phyloP scores from a whole-genome alignment of 2,888 invertebrate species.

The Serrognathus titanus region DNA sequence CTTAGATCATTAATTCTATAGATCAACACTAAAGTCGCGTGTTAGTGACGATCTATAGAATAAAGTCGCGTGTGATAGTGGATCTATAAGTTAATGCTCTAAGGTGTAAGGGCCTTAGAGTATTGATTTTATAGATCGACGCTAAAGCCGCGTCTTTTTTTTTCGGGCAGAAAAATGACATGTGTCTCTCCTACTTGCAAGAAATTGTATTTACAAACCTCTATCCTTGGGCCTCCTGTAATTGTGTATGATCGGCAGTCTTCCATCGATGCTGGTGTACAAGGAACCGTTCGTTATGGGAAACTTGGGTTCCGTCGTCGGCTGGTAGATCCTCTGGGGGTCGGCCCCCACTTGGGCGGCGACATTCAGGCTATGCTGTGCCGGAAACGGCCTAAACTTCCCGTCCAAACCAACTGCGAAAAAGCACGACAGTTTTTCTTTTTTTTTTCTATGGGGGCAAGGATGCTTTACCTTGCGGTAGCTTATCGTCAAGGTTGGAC shows the following conservation, averaged over 20 bases:
- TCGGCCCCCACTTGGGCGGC: conserved; percentile 37
- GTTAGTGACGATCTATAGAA: too few species aligned
- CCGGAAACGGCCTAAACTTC: conserved; percentile 58
- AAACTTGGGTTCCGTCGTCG: conserved; percentile 54
- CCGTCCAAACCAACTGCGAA: conserved; percentile 54
- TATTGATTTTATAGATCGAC: too few species aligned
- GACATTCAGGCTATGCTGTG: conserved; percentile 25
- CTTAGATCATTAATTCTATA: too few species aligned
- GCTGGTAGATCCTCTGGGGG: conserved; percentile 40
- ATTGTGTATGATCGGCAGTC: conserved; percentile 53
- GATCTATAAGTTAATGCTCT: too few species aligned
- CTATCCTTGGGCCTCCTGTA: conserved; percentile 47
- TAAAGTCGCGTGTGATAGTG: too few species aligned
- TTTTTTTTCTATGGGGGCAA: background rate
- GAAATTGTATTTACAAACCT: conserved; percentile 2
- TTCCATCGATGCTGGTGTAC: conserved; percentile 52
- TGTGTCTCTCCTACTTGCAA: too few species aligned
- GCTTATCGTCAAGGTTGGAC: conserved; percentile 41
- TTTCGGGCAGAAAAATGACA: background rate
- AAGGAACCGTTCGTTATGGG: conserved; percentile 59
- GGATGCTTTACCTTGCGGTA: conserved; percentile 44
- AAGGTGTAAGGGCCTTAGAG: too few species aligned
- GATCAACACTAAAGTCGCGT: too few species aligned
- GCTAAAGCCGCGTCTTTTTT: background rate
- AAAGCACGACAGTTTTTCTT: background rate